Conservation (phyloP, 2,888 invertebrate species). For the Prosapia bicincta region DNA sequence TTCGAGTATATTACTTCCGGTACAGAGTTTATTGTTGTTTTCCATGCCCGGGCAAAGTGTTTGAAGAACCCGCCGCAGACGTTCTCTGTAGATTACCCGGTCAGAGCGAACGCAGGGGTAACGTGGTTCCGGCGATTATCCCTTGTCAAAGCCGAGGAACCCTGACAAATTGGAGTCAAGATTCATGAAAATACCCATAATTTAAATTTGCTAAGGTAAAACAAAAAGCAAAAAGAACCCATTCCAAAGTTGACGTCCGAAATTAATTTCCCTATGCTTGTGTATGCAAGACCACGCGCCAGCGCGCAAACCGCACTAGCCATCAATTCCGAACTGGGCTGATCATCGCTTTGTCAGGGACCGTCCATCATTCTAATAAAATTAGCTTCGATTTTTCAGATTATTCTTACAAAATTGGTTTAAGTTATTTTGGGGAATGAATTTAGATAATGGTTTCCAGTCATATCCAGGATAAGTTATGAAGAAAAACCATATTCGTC, state of each 20-base stretch:
- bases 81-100: not conserved
- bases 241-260: not conserved
- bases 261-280: not conserved
- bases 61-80: not conserved
- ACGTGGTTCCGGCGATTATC: not conserved
- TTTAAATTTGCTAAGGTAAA: not conserved
- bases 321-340: not conserved
- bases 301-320: not conserved
- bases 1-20: no score
- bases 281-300: slow-evolving; percentile 2
- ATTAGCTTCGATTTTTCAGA: not conserved
- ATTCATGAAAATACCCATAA: slow-evolving; percentile 2
- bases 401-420: not conserved
- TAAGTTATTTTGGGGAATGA: no score
- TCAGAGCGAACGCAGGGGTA: not conserved
- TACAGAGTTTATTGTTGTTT: no score
- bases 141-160: not conserved
- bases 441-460: no score
- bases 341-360: not conserved
- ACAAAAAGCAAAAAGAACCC: not conserved
- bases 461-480: no score
- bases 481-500: no score
- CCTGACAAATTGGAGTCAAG: not conserved
- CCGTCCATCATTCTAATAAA: not conserved
- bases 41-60: not conserved